phyloP scores from a whole-genome alignment of 2,797 vertebrate species.

The Liparis tanakae region DNA sequence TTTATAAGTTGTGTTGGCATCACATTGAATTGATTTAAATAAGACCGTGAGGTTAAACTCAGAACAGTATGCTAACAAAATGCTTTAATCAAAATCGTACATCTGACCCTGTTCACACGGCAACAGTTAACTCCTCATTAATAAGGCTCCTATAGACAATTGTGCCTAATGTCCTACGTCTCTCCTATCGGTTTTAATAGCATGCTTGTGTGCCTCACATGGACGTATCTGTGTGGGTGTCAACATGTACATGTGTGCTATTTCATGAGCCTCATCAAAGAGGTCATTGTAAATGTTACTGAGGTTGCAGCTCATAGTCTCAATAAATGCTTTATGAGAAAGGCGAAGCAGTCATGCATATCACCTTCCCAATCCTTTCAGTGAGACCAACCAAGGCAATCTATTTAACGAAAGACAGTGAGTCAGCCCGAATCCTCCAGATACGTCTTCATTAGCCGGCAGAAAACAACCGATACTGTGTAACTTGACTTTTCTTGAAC shows the following conservation, averaged over 20 bases:
- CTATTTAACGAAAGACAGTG: constrained; percentile 33
- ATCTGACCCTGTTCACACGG: constrained; percentile 42
- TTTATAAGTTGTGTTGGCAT: constrained; percentile 20
- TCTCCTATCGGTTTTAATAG: not conserved
- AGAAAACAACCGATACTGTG: constrained; percentile 12
- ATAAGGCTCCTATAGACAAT: constrained; percentile 28
- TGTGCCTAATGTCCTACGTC: not conserved
- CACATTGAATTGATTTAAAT: constrained; percentile 24
- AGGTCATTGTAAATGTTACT: constrained; percentile 64
- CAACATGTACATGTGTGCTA: constrained; percentile 9
- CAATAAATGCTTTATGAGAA: constrained; percentile 73
- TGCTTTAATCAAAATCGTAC: constrained; percentile 41
- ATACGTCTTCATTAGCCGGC: constrained; percentile 43
- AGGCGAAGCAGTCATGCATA: constrained; percentile 53
- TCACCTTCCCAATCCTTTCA: constrained; percentile 44
- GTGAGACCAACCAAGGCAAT: constrained; percentile 38
- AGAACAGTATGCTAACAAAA: constrained; percentile 34
- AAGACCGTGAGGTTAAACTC: constrained; percentile 12
- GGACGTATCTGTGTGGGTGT: not conserved
- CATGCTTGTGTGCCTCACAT: not conserved
- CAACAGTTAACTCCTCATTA: constrained; percentile 34
- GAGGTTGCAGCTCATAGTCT: constrained; percentile 60
- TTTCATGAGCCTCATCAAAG: constrained; percentile 66
- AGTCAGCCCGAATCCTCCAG: constrained; percentile 6
- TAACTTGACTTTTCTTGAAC: constrained; percentile 14